A percentile compares a stretch with the other conserved stretches of the same genome.
These are phyloP conservation scores for Drosophila nigricruria DNA, from an alignment of 2,888 invertebrate species.

Conservation along the genomic window DNA sequence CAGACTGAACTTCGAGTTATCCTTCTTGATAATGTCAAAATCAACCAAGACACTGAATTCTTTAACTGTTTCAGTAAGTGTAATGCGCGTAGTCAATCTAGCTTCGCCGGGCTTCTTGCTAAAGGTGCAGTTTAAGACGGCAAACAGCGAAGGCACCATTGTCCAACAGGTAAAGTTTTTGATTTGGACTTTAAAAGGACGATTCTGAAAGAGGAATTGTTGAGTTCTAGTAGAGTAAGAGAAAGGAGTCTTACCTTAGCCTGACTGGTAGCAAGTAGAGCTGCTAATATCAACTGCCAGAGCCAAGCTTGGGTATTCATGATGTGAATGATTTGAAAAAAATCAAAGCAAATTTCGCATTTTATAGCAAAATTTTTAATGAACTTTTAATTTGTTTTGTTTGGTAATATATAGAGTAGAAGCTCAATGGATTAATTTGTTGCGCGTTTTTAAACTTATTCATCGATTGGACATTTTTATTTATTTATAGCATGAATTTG, in stretches of 20 bases:
- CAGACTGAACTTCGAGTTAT: conserved; percentile 49
- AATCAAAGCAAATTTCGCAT: not conserved
- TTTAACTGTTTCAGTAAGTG: not conserved
- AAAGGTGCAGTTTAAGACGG: not conserved
- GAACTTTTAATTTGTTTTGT: conserved; percentile 7
- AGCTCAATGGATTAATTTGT: not conserved
- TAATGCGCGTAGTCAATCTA: not conserved
- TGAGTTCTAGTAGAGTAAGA: not conserved
- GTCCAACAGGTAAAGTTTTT: conserved; percentile 27
- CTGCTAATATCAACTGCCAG: not conserved
- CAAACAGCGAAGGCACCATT: not conserved
- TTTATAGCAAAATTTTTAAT: conserved; percentile 11
- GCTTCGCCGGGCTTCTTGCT: conserved; percentile 6
- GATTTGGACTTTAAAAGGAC: conserved; percentile 3
- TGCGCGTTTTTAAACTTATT: not conserved
- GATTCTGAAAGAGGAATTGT: not conserved
- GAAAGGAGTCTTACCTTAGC: conserved; percentile 5
- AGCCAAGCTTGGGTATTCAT: conserved; percentile 20
- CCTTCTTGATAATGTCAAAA: conserved; percentile 35
- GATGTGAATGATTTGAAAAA: not conserved
- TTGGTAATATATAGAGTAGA: not conserved
- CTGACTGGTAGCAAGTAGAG: not conserved
- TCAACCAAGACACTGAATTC: not conserved
- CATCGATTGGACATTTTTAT: too few species aligned
- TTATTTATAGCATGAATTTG: not conserved